Evolutionary conservation across 2,113 vertebrate genomes (phyloP), one percentile per base, ranked within the genome.

Genomic region (Colistium nudipinnis): DNA sequence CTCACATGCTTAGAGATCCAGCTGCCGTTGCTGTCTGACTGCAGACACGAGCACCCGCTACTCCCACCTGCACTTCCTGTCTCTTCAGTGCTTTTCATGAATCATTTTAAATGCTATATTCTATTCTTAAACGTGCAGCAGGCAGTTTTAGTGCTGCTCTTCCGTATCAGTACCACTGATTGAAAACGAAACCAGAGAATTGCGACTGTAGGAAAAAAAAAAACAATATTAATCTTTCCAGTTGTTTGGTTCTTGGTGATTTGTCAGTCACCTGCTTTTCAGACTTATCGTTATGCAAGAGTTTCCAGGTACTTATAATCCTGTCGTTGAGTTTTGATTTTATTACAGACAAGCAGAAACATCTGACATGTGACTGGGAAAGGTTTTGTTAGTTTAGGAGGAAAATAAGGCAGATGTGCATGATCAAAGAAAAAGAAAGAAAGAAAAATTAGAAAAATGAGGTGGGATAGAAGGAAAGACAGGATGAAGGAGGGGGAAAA

Each of bases 311-410:
- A n/a, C n/a, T n/a, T n/a, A n/a, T n/a, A n/a, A n/a, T n/a, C 41
- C 36, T 38, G 6, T 62, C 45, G 49, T 14, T 24, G 30, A 17
- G 24, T 19, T 33, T n/a, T 27, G 6, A 70, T 22, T 43, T 45
- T 36, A 4, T 66, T 63, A 48, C 31, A 67, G 51, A 70, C 25
- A 59, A 62, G n/a, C n/a, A n/a, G n/a, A n/a, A n/a, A 47, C 2
- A 27, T 62, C 39, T 43, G 31, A 47, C 41, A 28, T 67, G 49
- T 53, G 17, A 51, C 39, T 68, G 11, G 6, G 52, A 60, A 30
- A 63, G 65, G 65, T 27, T 8, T 7, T 60, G 16, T 66, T 56
- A 49, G 48, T 52, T 52, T 54, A 7, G 3, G 9, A 27, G 12
- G 59, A 54, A 16, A 56, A 56, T 3, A 24, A 56, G 38, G n/a